These are phyloP conservation scores for Pardalotus punctatus DNA, from an alignment of 2,113 vertebrate genomes.

Conservation along the genomic window DNA sequence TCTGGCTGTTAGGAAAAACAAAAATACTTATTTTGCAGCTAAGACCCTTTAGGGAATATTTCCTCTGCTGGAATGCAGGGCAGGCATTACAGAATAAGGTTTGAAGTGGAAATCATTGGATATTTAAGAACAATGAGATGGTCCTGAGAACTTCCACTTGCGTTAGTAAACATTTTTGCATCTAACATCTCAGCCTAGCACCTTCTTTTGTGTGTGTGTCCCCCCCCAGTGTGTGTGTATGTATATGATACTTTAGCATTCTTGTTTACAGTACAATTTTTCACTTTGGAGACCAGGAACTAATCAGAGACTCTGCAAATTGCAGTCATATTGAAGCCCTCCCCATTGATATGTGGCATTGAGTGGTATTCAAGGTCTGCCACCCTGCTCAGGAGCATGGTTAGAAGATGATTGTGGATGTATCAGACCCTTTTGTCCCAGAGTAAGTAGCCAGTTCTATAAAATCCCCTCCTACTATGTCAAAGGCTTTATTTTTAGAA, in stretches of 20 bases:
- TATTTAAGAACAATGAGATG: neutral
- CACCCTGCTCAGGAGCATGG: neutral
- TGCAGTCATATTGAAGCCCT: neutral
- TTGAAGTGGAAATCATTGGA: neutral
- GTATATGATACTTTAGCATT: neutral
- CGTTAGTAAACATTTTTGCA: neutral
- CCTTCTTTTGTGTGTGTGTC: neutral
- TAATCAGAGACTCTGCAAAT: neutral
- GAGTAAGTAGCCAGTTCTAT: neutral
- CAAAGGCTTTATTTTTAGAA: neutral
- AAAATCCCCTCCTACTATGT: neutral
- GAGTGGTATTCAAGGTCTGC: no score
- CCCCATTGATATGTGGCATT: fast-evolving
- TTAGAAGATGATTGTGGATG: neutral
- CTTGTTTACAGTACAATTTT: fast-evolving
- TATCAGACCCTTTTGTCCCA: neutral
- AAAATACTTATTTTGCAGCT: neutral
- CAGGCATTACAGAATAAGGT: neutral
- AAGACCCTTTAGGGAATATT: neutral
- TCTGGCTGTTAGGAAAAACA: neutral
- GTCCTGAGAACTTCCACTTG: neutral
- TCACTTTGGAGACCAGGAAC: neutral
- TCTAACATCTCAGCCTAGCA: neutral
- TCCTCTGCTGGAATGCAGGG: neutral
- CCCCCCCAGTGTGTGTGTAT: no score